Conservation (phyloP, 2,113 vertebrate genomes). For the Pycnonotus jocosus region DNA sequence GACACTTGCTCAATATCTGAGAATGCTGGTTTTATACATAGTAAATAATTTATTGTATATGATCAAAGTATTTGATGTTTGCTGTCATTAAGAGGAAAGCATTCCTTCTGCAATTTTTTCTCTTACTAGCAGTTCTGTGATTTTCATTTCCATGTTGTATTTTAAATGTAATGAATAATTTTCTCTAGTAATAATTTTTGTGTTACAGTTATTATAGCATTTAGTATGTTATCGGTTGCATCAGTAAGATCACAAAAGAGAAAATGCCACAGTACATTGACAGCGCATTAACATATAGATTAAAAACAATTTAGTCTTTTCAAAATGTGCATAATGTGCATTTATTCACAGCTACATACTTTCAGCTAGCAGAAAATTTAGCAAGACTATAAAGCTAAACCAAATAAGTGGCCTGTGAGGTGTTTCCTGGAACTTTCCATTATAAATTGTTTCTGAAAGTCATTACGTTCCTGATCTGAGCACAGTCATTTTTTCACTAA, state of each 20-base stretch:
- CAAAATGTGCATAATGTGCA: background rate
- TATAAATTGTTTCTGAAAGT: background rate
- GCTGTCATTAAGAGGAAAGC: background rate
- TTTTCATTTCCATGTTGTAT: background rate
- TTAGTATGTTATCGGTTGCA: background rate
- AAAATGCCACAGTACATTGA: background rate
- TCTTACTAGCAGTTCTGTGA: background rate
- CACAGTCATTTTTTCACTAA: background rate
- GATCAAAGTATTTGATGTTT: background rate
- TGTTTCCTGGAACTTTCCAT: background rate
- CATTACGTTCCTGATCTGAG: background rate
- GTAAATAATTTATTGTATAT: background rate
- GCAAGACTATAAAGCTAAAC: background rate
- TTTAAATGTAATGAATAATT: background rate
- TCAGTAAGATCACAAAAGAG: background rate
- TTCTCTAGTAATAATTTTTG: background rate
- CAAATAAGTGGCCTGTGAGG: background rate
- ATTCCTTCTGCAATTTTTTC: background rate
- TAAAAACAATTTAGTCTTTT: constrained; percentile 36
- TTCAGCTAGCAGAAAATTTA: background rate
- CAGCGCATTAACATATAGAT: constrained; percentile 50
- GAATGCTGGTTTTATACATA: rapidly evolving
- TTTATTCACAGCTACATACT: background rate
- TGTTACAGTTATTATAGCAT: background rate
- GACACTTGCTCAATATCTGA: background rate